Evolutionary conservation across 2,888 invertebrate species (phyloP), one percentile per base, ranked within the genome.

Genomic region (Cistogaster globosa): DNA sequence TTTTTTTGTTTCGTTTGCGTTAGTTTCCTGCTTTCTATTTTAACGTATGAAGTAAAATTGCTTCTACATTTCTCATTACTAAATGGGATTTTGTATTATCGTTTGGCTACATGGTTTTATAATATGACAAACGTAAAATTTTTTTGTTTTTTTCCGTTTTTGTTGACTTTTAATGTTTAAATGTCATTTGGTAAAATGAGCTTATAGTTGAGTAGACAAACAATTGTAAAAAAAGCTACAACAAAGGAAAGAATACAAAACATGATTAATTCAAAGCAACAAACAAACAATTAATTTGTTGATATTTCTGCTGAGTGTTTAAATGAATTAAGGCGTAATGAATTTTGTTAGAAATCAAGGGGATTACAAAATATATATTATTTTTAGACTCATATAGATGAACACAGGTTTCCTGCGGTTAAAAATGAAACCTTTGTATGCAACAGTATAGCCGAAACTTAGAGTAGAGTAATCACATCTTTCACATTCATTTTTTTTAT

Each of bases 201-300:
- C 51, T 65, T 12, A 71, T 45, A 63, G 78, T 62, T 55, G 53
- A 62, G 69, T 55, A 20, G 51, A 12, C 38, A 60, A 62, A 55
- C 12, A 42, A 42, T 42, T 42, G 42, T 20, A 53, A 67, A 16
- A 48, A n/a, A 26, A 26, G 9, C 11, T 11, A 60, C 48, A 60
- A 63, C 38, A 53, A 4, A 20, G 45, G 63, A n/a, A 69, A 26
- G n/a, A 62, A 78, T 38, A 53, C 42, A 53, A 60, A 32, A 11
- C 48, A 62, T 8, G 60, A 36, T 18, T 6, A 45, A 45, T 1
- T 26, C 26, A 4, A 57, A 71, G 45, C n/a, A 8, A 63, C 48
- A 79, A 71, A 71, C 69, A 71, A 63, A 63, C 71, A 79, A 48
- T 65, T 79, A 79, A 79, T 79, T 79, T 57, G 48, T 71, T 55